Evolutionary conservation across 2,797 vertebrate species (phyloP).

Genomic region (Acropternis orthonyx): DNA sequence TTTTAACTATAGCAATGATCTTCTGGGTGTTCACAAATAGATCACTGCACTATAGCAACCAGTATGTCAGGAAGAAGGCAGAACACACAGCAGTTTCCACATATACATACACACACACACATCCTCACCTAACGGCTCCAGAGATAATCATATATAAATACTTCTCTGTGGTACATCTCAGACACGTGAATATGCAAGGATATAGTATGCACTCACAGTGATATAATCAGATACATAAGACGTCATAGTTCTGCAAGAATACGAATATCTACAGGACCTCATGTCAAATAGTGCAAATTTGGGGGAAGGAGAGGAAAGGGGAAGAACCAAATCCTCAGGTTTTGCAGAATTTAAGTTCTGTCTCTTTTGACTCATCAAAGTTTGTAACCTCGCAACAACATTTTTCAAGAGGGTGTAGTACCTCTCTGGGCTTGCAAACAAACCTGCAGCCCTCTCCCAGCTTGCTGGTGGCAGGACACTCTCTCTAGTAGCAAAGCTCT

Average conservation of each 20-base stretch:
- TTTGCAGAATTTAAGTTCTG: neutral
- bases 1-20: conserved; percentile 72
- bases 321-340: neutral
- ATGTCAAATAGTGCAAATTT: neutral
- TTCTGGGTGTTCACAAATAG: conserved; percentile 77
- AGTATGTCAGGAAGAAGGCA: conserved; percentile 70
- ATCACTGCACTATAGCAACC: conserved; percentile 75
- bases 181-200: neutral
- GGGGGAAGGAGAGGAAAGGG: neutral
- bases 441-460: neutral
- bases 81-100: conserved; percentile 48
- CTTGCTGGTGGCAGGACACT: accelerated
- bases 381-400: neutral
- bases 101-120: neutral
- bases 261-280: neutral
- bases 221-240: neutral
- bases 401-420: neutral
- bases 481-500: neutral
- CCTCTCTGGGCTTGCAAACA: neutral
- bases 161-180: neutral
- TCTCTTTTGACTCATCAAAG: neutral
- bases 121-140: neutral
- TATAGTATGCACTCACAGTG: neutral
- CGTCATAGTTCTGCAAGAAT: neutral
- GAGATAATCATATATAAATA: neutral